Evolutionary conservation across 2,113 vertebrate genomes (phyloP), one percentile per base, ranked within the genome.

Genomic region (Polypterus bichir): DNA sequence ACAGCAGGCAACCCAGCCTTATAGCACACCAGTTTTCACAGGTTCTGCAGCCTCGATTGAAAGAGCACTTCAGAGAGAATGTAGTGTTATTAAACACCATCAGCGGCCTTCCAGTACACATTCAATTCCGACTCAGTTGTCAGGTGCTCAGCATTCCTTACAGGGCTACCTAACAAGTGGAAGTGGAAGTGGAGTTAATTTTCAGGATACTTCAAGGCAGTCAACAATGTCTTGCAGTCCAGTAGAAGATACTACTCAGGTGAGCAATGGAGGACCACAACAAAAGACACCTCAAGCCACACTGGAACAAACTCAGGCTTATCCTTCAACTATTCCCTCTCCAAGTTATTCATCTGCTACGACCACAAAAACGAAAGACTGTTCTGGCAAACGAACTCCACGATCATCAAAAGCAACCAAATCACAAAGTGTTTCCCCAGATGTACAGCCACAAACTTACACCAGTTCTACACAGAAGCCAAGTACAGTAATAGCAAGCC

Each of bases 41-140:
- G 88, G 89, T 81, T 85, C 88, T 65, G 79, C 84, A 63, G 78
- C 82, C 81, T 93, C 93, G 70, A 90, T 98, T 8, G 96, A 98
- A 74, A 89, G 96, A 92, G 92, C 91, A 79, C 91, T 97, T 88
- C 95, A 97, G 83, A 84, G 96, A 85, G 96, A 99, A 96, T 99
- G 96, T 94, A 99, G 96, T 91, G 96, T 99, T 71, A 99, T 99
- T 76, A 99, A 99, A 85, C 96, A 98, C 90, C 94, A 95, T 80
- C 96, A 98, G 90, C 87, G 96, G 94, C 96, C 94, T 98, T 98
- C 93, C 55, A 91, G 85, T 80, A 90, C 86, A 77, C 91, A 93
- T 69, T 77, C 88, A 68, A 80, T 86, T 74, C 88, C 93, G 70
- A 88, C 91, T 76, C 91, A 97, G 57, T 73, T 95, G 77, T 75